These are phyloP conservation scores for Papilio xuthus DNA, from an alignment of 1,140 invertebrate species.

Conservation along the genomic window DNA sequence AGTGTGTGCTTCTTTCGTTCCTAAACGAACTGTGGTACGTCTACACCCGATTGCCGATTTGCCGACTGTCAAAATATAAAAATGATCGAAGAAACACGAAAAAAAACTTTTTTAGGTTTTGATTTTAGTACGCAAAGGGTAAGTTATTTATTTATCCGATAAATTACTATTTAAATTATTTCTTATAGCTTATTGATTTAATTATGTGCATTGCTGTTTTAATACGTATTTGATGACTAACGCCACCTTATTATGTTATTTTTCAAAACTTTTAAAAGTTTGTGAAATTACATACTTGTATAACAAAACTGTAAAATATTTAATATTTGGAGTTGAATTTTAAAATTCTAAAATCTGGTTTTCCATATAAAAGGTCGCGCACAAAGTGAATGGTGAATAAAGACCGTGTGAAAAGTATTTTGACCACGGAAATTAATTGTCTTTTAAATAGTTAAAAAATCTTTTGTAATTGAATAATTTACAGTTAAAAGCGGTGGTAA, in stretches of 20 bases:
- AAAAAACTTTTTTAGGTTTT: slow-evolving; percentile 86
- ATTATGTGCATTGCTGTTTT: neutral
- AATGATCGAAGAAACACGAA: slow-evolving; percentile 69
- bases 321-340: neutral
- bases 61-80: slow-evolving; percentile 67
- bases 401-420: slow-evolving; percentile 8
- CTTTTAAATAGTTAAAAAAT: neutral
- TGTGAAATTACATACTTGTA: neutral
- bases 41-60: slow-evolving; percentile 45
- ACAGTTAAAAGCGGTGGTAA: slow-evolving; percentile 94
- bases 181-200: neutral
- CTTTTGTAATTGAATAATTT: slow-evolving; percentile 61
- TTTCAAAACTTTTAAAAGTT: slow-evolving; percentile 1
- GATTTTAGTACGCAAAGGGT: slow-evolving; percentile 93
- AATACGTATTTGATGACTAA: slow-evolving; percentile 20
- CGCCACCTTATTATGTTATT: neutral
- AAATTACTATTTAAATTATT: slow-evolving; percentile 9
- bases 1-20: slow-evolving; percentile 45
- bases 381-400: neutral
- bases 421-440: neutral
- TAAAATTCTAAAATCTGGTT: neutral
- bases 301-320: neutral
- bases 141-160: slow-evolving; percentile 53
- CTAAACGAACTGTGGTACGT: slow-evolving; percentile 58
- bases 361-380: neutral